Base-by-base conservation (phyloP, 64 coral and sea anemone genomes). In the Cladopsammia gracilis region DNA sequence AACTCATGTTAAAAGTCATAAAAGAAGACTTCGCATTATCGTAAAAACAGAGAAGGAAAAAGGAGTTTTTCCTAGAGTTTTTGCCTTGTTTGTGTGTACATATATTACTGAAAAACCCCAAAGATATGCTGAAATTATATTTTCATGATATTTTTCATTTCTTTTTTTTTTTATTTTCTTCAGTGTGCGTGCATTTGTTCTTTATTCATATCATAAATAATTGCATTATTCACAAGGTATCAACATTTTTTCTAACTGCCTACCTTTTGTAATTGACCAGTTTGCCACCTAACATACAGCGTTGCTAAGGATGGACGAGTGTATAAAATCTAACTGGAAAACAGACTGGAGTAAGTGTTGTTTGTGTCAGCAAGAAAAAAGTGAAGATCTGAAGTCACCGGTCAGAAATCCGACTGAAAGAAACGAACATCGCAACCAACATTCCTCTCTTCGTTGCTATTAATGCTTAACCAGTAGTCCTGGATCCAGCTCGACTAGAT, bases 321-420 rank as follows among this genome's bases (percentile, higher is more conserved):
- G 0, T 16, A 13, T 20, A 64, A 16, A 60, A 60, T 16, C 58
- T 60, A 73, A 67, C 64, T 73, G 76, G 85, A 80, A 94, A 72
- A 88, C 73, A 59, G 15, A 88, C 74, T 88, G 92, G 92, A 72
- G 15, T 71, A 87, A 87, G 48, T 93, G 82, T 23, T 93, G 83
- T 69, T 69, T 93, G 19, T 87, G 85, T 20, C 85, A 94, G 76
- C 59, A 89, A 87, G 74, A 87, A 3, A 89, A 94, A 94, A 89
- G 26, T 49, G 65, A 93, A 81, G 85, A 81, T 50, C 66, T 89
- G 1, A 82, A 74, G 43, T 89, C 75, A 8, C 92, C 86, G 16
- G 47, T 43, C 42, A 50, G 69, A 77, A 78, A 95, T 64, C 78
- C 75, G n/a, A 15, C 75, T 12, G n/a, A 4, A 49, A 58, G 56